phyloP scores from a whole-genome alignment of 2,888 invertebrate genomes.

The Calameuta pallipes region DNA sequence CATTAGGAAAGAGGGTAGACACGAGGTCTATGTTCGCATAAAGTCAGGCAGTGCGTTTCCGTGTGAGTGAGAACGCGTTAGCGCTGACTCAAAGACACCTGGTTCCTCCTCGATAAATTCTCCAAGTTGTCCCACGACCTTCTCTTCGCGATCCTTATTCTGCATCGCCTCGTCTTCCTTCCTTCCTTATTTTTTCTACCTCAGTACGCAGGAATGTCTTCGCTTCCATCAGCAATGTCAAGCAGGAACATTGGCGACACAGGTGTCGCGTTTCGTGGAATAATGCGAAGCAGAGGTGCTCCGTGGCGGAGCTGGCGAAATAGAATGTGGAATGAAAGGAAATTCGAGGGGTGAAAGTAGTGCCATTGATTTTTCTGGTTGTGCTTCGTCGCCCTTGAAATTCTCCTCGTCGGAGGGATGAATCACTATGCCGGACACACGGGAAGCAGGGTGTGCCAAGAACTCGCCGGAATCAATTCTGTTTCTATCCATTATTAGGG shows the following conservation, averaged over 20 bases:
- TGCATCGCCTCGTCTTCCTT: constrained; percentile 10
- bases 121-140: constrained; percentile 28
- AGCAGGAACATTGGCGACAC: neutral
- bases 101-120: constrained; percentile 51
- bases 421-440: neutral
- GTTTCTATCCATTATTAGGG: neutral
- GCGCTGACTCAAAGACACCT: constrained; percentile 43
- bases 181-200: neutral
- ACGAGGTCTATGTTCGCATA: neutral
- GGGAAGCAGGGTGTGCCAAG: neutral
- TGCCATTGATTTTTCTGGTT: constrained; percentile 1
- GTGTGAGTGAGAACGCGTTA: constrained; percentile 18
- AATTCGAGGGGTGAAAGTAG: neutral
- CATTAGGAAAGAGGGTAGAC: constrained; percentile 15
- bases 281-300: neutral
- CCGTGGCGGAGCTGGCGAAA: neutral
- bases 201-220: neutral
- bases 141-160: constrained; percentile 25
- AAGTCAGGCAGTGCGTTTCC: neutral
- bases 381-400: constrained; percentile 1
- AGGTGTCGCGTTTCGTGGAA: neutral
- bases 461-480: neutral
- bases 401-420: neutral
- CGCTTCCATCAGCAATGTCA: neutral
- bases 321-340: neutral